Percentiles rank a stretch among this genome's conserved stretches.
phyloP scores from a whole-genome alignment of 2,113 vertebrate genomes.

The Catagonus wagneri region DNA sequence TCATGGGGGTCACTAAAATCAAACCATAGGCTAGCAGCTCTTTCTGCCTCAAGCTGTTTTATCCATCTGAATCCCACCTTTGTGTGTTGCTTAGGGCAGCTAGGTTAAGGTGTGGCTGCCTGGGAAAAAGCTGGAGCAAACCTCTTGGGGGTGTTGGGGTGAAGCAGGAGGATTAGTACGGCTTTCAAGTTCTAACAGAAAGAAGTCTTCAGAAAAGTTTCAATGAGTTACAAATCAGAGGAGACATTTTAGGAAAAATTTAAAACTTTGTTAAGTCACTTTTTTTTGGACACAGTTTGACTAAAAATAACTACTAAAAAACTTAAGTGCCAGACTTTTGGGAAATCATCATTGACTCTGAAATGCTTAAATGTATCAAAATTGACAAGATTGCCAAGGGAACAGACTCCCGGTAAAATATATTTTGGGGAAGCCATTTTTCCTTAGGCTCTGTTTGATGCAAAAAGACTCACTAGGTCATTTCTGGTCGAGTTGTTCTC shows the following conservation, averaged over 20 bases:
- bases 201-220: neutral
- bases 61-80: neutral
- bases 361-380: conserved; percentile 58
- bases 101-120: neutral
- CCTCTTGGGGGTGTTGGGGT: fast-evolving
- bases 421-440: neutral
- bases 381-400: neutral
- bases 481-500: neutral
- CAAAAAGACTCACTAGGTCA: neutral
- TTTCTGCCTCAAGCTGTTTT: neutral
- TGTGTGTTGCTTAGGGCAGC: neutral
- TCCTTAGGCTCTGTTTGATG: neutral
- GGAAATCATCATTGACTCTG: conserved; percentile 14
- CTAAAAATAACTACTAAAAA: conserved; percentile 39
- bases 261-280: neutral
- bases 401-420: conserved; percentile 20
- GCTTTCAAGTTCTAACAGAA: neutral
- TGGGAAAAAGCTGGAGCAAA: neutral
- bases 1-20: neutral
- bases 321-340: conserved; percentile 16
- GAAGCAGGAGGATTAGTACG: no score
- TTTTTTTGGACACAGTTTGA: conserved; percentile 22
- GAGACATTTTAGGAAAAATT: neutral
- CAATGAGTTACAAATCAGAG: neutral
- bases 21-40: neutral